phyloP scores from a whole-genome alignment of 2,888 invertebrate genomes.

The Acanthoscelides obtectus region DNA sequence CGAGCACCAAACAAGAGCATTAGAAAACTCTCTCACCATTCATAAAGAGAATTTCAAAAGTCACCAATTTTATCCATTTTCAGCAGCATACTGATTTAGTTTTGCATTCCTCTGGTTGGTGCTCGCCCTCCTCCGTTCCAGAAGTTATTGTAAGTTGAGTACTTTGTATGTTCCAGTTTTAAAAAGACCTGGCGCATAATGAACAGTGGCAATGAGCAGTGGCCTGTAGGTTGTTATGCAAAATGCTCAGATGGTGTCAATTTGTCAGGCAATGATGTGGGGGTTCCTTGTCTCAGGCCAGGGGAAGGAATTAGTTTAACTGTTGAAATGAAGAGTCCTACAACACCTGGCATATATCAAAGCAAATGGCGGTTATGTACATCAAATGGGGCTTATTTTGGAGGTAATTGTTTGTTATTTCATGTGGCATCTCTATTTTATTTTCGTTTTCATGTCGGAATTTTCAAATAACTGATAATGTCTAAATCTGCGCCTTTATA shows the following conservation, averaged over 20 bases:
- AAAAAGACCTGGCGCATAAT: constrained; percentile 84
- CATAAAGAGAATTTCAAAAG: too few species aligned
- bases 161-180: constrained; percentile 53
- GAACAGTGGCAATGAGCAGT: constrained; percentile 80
- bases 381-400: constrained; percentile 83
- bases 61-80: too few species aligned
- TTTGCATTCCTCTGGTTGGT: background rate
- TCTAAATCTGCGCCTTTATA: too few species aligned
- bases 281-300: constrained; percentile 69
- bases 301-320: constrained; percentile 72
- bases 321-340: constrained; percentile 77
- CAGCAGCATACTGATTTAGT: background rate
- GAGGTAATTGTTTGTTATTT: constrained; percentile 60
- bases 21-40: too few species aligned
- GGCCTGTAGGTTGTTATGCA: constrained; percentile 78
- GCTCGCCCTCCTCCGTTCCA: background rate
- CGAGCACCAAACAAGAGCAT: too few species aligned
- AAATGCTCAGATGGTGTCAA: constrained; percentile 67
- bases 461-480: background rate
- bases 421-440: too few species aligned
- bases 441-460: background rate
- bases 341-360: constrained; percentile 67
- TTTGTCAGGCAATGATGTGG: constrained; percentile 54
- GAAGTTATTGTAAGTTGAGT: background rate
- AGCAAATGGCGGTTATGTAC: constrained; percentile 90